Base-by-base conservation (phyloP, 2,888 invertebrate genomes). In the Cerastis leucographa region DNA sequence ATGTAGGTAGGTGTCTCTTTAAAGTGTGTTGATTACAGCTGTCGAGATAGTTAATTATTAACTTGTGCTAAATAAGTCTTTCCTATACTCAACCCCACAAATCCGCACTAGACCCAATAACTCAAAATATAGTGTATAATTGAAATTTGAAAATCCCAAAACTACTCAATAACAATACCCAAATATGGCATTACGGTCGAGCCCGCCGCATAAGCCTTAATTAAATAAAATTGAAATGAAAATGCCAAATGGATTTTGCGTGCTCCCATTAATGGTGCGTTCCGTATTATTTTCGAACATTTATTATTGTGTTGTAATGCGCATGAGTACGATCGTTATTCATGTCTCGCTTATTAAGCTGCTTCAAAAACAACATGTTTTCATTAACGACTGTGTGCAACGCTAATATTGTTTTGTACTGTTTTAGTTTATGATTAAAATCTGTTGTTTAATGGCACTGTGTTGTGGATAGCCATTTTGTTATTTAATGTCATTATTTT, bases 181-280 rank as follows among this genome's bases (percentile, higher is more conserved):
- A 90, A 91, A 91, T 88, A 90, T 88, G 90, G 90, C 89, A 91
- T 91, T 90, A 91, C 90, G 81, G 81, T 29, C 72, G 88, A 79
- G 85, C 89, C 88, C 90, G 91, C 91, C 93, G 91, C 93, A 93
- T 94, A 94, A 94, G 94, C 95, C 93, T 95, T 96, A 96, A 96
- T 96, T 96, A 96, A 96, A 96, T 96, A 96, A 96, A 96, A 96
- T 96, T 95, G 95, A 96, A 96, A 96, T 95, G 96, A 96, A 95
- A 95, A 95, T 91, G 93, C 93, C 93, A 95, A 96, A 96, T 96
- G 96, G 96, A 96, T 96, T 96, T 96, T 95, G 95, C 96, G 95
- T 96, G 96, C 96, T 95, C 94, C 94, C 95, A 93, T 95, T 96
- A 96, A 96, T 94, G 96, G 94, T 92, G 91, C 92, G 93, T 92